Percentiles rank a stretch among this genome's conserved stretches.
Evolutionary conservation across 2,113 vertebrate genomes (phyloP).

Genomic region (Sprattus sprattus): DNA sequence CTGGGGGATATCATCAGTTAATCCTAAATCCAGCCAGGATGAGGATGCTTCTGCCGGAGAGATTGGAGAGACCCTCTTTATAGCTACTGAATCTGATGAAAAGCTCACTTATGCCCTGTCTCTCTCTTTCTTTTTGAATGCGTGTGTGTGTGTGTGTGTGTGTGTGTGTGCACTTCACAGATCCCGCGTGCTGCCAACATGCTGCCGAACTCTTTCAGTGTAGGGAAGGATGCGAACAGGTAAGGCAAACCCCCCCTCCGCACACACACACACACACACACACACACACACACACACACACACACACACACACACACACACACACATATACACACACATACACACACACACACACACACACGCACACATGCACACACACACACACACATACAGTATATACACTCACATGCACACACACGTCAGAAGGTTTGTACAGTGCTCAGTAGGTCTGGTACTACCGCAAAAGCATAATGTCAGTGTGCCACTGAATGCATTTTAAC

Average conservation of each 20-base stretch:
- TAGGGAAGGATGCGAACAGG: conserved; percentile 94
- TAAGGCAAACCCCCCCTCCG: conserved; percentile 54
- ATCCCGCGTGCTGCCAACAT: conserved; percentile 88
- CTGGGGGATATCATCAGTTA: too few relatives aligned
- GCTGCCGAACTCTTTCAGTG: conserved; percentile 85
- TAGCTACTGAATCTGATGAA: not conserved
- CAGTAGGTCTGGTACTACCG: too few relatives aligned
- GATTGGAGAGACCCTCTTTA: not conserved
- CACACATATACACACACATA: not conserved
- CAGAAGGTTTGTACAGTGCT: too few relatives aligned
- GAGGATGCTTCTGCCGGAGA: too few relatives aligned
- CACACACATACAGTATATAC: too few relatives aligned
- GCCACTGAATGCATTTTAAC: too few relatives aligned
- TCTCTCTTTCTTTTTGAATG: not conserved
- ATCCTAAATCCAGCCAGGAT: too few relatives aligned
- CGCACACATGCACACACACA: too few relatives aligned
- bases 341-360: not conserved
- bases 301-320: conserved; percentile 27
- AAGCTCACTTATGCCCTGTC: not conserved
- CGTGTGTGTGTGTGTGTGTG: not conserved
- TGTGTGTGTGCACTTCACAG: conserved; percentile 60
- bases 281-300: conserved; percentile 33
- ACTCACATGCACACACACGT: too few relatives aligned
- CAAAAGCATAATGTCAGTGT: not conserved
- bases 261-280: conserved; percentile 32